A percentile compares a stretch with the other conserved stretches of the same genome.
Evolutionary conservation across 2,888 invertebrate genomes (phyloP).

Genomic region (Tanypteryx hageni): DNA sequence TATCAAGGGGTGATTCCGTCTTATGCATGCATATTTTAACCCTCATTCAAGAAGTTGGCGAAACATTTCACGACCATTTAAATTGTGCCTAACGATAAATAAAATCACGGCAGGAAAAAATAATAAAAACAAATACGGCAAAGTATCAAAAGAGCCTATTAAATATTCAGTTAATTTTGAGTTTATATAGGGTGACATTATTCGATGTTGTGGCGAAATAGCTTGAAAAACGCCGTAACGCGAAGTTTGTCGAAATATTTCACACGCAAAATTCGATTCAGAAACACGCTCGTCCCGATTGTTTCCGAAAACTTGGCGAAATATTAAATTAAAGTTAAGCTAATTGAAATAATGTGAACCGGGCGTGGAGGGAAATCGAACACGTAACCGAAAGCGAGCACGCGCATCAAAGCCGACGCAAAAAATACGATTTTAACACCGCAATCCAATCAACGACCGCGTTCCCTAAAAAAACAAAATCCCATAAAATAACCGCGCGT

Average conservation of each 20-base stretch:
- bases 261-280: not conserved
- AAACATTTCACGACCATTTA: too few relatives aligned
- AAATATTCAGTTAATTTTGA: too few relatives aligned
- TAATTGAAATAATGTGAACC: not conserved
- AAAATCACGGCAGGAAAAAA: too few relatives aligned
- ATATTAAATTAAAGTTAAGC: not conserved
- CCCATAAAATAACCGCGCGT: not conserved
- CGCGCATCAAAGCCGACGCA: not conserved
- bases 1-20: too few relatives aligned
- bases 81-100: too few relatives aligned
- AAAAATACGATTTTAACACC: not conserved
- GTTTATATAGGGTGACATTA: too few relatives aligned
- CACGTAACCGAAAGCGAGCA: not conserved
- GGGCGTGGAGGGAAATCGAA: not conserved
- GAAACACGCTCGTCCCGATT: not conserved
- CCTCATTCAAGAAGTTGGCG: too few relatives aligned
- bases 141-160: too few relatives aligned
- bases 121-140: too few relatives aligned
- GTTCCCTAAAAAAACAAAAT: not conserved
- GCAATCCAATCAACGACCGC: not conserved
- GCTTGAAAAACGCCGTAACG: not conserved
- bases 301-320: not conserved
- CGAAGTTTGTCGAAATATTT: not conserved
- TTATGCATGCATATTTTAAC: too few relatives aligned
- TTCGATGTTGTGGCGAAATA: too few relatives aligned